phyloP scores from a whole-genome alignment of 1,140 invertebrate genomes.

The Diabrotica virgifera region DNA sequence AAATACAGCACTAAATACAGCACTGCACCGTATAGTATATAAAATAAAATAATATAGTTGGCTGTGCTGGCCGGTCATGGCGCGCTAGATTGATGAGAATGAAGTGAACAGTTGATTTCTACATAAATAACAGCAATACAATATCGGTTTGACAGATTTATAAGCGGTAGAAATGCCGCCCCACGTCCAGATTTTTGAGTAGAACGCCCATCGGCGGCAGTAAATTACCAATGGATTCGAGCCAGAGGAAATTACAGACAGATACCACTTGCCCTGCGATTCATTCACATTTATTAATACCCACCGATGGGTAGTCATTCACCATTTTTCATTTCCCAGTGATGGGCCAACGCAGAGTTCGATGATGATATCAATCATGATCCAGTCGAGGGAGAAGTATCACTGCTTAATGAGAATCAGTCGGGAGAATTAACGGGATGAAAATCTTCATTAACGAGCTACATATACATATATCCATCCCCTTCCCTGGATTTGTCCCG shows the following conservation, averaged over 20 bases:
- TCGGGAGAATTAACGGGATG: no score
- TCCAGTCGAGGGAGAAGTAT: background rate
- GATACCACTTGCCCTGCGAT: slow-evolving; percentile 18
- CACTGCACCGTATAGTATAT: background rate
- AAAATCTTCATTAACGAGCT: no score
- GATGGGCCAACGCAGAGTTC: background rate
- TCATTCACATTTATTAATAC: slow-evolving; percentile 24
- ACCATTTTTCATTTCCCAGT: background rate
- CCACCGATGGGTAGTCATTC: background rate
- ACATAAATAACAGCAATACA: slow-evolving; percentile 46
- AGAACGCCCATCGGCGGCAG: slow-evolving; percentile 41
- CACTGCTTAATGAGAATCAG: no score
- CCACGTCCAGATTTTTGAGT: slow-evolving; percentile 43
- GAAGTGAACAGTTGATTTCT: slow-evolving; percentile 45
- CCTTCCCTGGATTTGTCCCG: no score
- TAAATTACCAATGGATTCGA: slow-evolving; percentile 35
- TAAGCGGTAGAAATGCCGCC: slow-evolving; percentile 39
- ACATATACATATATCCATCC: no score
- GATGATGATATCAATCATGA: background rate
- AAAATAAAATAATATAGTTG: slow-evolving; percentile 14
- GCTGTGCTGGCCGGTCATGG: slow-evolving; percentile 12
- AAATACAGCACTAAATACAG: background rate
- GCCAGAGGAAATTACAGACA: slow-evolving; percentile 30
- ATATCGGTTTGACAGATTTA: slow-evolving; percentile 45
- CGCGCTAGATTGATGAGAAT: slow-evolving; percentile 42